Evolutionary conservation across 2,888 invertebrate species (phyloP), one percentile per base, ranked within the genome.

Genomic region (Hecatera dysodea): DNA sequence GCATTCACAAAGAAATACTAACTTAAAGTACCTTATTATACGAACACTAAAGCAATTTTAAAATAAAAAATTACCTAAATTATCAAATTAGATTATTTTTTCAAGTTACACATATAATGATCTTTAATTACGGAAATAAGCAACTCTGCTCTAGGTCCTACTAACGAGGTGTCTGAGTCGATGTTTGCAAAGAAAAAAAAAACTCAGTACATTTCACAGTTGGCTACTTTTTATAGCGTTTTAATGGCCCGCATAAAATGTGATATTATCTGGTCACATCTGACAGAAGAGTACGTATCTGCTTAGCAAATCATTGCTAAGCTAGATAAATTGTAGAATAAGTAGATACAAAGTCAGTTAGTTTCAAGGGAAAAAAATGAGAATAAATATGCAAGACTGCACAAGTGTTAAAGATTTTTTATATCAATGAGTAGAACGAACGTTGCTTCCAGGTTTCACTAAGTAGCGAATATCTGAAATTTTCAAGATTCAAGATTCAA

Each of bases 241-340:
- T 76, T 62, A 78, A 75, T 75, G 66, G 78, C 61, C 48, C 65
- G 46, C 72, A 76, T 77, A 76, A 66, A 76, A 66, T 36, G 48
- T 62, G 61, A 62, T 72, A 66, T 53, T 50, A 66, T 75, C 74
- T 44, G 48, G 60, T 55, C 50, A 67, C 59, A 72, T 53, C 50
- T 65, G 50, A 78, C 72, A 48, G 36, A 74, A 52, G 67, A 29
- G 9, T 19, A n/a, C 27, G 42, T 75, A 73, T 72, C 78, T 67
- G 39, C 44, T 44, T 44, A 72, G 12, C 59, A 63, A 55, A 67
- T 64, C 67, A 60, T 50, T 22, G 55, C 59, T 55, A 50, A 46
- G 33, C 6, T 52, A 48, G 61, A 66, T 78, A 53, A 62, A 62
- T 57, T 72, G 72, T 60, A 57, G 29, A 61, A 62, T 29, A 22